A percentile compares a stretch with the other conserved stretches of the same genome.
phyloP scores from a whole-genome alignment of 1,140 invertebrate genomes.

The Gerris buenoi region DNA sequence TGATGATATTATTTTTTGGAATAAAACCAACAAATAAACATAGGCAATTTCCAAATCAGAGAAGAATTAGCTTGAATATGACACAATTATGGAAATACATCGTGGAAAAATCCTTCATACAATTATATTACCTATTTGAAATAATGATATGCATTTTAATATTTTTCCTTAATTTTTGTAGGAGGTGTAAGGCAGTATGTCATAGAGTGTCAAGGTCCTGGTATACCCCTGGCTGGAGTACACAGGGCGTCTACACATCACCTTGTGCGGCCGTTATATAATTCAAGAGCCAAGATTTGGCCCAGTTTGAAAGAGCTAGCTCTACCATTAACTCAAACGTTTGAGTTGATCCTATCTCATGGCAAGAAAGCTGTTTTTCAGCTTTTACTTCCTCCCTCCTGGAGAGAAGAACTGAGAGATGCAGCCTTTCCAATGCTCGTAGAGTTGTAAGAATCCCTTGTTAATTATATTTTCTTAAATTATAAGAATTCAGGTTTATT shows the following conservation, averaged over 20 bases:
- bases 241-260: conserved; percentile 53
- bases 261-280: conserved; percentile 52
- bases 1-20: too few species aligned
- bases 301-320: conserved; percentile 49
- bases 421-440: conserved; percentile 70
- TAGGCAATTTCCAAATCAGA: too few species aligned
- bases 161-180: too few species aligned
- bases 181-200: conserved; percentile 42
- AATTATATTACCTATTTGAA: too few species aligned
- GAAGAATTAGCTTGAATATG: too few species aligned
- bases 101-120: too few species aligned
- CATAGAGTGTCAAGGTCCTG: conserved; percentile 61
- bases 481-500: too few species aligned
- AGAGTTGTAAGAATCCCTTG: conserved; percentile 45
- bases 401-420: conserved; percentile 65
- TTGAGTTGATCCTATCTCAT: conserved; percentile 60
- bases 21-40: too few species aligned
- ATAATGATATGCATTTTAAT: too few species aligned
- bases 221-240: conserved; percentile 57
- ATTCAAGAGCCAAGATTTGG: conserved; percentile 46
- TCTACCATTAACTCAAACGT: conserved; percentile 52
- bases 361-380: conserved; percentile 62
- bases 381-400: conserved; percentile 61
- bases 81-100: too few species aligned
- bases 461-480: too few species aligned